Evolutionary conservation across 2,797 vertebrate species (phyloP).

Genomic region (Margarornis squamiger): DNA sequence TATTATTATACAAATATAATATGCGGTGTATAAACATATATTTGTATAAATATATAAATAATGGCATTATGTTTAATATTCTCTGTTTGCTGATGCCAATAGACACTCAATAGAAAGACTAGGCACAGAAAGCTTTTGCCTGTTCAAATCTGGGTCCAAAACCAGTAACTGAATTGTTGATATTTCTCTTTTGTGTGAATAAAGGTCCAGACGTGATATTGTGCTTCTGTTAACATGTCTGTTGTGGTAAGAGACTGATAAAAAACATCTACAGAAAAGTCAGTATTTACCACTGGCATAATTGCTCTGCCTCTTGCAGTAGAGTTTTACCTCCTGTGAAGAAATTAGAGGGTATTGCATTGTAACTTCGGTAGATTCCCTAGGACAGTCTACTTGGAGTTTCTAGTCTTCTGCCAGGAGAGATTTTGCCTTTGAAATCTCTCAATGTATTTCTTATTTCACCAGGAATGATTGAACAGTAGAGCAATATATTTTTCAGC

Average conservation of each 20-base stretch:
- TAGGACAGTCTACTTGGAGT: neutral
- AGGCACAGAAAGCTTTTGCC: neutral
- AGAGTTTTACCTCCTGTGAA: neutral
- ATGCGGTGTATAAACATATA: neutral
- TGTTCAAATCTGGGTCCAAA: neutral
- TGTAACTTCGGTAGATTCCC: neutral
- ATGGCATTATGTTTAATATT: neutral
- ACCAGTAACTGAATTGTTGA: neutral
- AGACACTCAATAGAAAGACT: neutral
- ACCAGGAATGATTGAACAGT: neutral
- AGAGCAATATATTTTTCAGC: neutral
- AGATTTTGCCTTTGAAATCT: neutral
- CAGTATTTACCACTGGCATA: neutral
- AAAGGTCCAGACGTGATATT: neutral
- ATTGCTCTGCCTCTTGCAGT: neutral
- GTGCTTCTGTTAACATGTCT: neutral
- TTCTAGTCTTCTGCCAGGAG: neutral
- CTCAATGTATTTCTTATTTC: neutral
- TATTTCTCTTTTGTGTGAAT: neutral
- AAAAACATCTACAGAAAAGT: neutral
- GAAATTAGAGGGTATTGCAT: neutral
- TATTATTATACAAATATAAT: neutral
- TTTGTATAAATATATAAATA: neutral
- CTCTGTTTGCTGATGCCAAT: neutral
- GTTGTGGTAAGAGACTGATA: neutral